These are phyloP conservation scores for Haplotaxodon microlepis DNA, from an alignment of 2,113 vertebrate genomes.

Conservation along the genomic window DNA sequence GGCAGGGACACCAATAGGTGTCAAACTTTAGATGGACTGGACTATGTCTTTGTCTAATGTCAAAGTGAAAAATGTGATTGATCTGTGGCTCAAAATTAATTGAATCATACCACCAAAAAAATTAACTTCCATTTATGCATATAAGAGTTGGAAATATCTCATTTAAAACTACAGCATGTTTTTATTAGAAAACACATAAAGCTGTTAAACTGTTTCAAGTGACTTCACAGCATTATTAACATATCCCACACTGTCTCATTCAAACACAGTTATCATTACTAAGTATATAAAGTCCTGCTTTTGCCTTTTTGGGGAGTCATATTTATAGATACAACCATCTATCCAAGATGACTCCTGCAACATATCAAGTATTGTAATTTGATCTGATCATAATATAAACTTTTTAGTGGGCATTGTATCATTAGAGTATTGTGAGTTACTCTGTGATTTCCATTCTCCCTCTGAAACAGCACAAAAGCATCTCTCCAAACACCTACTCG, in stretches of 20 bases:
- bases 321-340: not conserved
- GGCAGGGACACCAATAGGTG: not conserved
- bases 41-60: not conserved
- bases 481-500: not conserved
- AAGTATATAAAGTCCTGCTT: not conserved
- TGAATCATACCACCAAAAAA: not conserved
- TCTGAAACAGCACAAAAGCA: not conserved
- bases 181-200: not conserved
- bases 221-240: not conserved
- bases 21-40: not conserved
- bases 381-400: not conserved
- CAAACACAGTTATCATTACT: not conserved
- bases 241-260: not conserved
- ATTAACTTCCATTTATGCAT: not conserved
- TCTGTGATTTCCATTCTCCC: not conserved
- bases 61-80: not conserved
- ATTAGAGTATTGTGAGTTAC: not conserved
- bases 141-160: not conserved
- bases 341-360: not conserved
- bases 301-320: not conserved
- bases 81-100: not conserved
- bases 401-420: not conserved
- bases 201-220: not conserved
- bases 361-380: not conserved
- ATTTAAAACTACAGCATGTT: not conserved